Evolutionary conservation across 1,140 invertebrate species (phyloP), one percentile per base, ranked within the genome.

Genomic region (Zophobas morio): DNA sequence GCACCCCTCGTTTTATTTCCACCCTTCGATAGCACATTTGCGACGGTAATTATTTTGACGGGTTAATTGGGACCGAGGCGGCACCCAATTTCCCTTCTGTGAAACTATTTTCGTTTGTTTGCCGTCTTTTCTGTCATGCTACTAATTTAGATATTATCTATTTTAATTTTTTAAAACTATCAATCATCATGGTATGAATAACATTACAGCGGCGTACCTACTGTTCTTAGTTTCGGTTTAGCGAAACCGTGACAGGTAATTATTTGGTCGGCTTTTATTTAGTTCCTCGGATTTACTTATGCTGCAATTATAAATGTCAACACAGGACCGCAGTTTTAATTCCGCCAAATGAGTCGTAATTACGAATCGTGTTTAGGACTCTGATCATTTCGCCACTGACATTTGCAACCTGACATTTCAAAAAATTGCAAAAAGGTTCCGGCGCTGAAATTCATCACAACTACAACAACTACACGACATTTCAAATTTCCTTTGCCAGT

Each of bases 261-360:
- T 66, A 42, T 66, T 66, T 42, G n/a, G 37, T 33, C 37, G 60
- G 2, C 37, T 66, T 66, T 66, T 66, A 66, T 66, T 66, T 20
- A 20, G 20, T 20, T 66, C 60, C 60, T 40, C 8, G 60, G 60
- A 66, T 66, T 39, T 66, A 66, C 60, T 66, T 66, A 66, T 66
- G 60, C 42, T 66, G 60, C 60, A 66, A 66, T 66, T 66, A 66
- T 42, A 66, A 66, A 66, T 66, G 60, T 66, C 60, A 66, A 39
- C 39, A 33, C n/a, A 66, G 60, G 60, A 39, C 60, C 60, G 60
- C 60, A 66, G 35, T 66, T 66, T 66, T 66, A 66, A 66, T 66
- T 66, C 60, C 8, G 33, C 60, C 39, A 42, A 42, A 66, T 66
- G 60, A 66, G 42, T 66, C 37, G 60, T 66, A 66, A 66, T 66